Evolutionary conservation across 2,888 invertebrate genomes (phyloP).

Genomic region (Drosophila macrospina): DNA sequence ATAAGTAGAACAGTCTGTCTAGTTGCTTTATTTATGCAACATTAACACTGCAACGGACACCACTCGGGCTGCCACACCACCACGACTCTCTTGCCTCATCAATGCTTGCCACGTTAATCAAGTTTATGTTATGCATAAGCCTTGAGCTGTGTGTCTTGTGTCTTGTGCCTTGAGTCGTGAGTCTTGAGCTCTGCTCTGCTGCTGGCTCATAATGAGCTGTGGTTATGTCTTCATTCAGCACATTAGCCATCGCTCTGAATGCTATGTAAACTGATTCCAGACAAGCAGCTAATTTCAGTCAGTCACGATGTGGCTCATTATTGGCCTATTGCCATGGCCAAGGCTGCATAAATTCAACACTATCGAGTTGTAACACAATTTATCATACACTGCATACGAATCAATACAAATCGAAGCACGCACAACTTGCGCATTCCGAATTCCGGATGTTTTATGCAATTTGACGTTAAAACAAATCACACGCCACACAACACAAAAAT

Average conservation of each 20-base stretch:
- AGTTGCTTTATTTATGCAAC: constrained; percentile 61
- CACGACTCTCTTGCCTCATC: constrained; percentile 18
- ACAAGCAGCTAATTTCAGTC: constrained; percentile 64
- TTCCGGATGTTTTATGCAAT: constrained; percentile 68
- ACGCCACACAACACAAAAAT: constrained; percentile 48
- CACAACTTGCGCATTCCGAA: constrained; percentile 49
- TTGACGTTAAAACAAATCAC: constrained; percentile 73
- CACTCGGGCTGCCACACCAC: background rate
- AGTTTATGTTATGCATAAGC: constrained; percentile 62
- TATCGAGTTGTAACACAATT: constrained; percentile 30
- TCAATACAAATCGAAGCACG: constrained; percentile 64
- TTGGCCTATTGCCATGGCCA: constrained; percentile 46
- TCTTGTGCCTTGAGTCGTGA: constrained; percentile 6
- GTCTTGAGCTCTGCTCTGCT: background rate
- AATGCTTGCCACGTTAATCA: constrained; percentile 58
- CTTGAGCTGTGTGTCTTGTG: constrained; percentile 21
- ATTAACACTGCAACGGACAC: constrained; percentile 53
- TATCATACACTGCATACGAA: constrained; percentile 49
- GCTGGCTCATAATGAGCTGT: constrained; percentile 48
- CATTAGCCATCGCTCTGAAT: background rate
- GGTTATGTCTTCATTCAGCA: constrained; percentile 26
- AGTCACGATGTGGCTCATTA: constrained; percentile 60
- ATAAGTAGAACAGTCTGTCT: background rate
- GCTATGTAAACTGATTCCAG: constrained; percentile 56
- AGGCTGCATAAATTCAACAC: background rate